Percentiles rank a stretch among this genome's conserved stretches.
These are phyloP conservation scores for Antechinus flavipes DNA, from an alignment of 2,113 vertebrate genomes.

Conservation along the genomic window DNA sequence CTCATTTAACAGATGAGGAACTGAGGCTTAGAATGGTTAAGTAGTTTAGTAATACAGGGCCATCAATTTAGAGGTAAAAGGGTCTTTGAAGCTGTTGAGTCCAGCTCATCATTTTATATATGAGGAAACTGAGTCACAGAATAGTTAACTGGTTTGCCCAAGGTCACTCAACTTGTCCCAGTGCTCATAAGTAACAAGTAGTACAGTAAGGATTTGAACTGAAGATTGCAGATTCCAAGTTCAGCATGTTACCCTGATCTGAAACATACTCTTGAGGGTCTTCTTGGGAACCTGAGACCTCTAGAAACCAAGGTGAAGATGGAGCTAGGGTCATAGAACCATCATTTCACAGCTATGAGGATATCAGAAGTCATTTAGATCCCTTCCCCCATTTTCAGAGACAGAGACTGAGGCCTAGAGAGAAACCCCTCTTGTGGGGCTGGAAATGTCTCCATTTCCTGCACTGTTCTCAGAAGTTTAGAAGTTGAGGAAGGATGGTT, in stretches of 20 bases:
- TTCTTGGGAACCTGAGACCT: neutral
- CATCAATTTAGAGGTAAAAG: neutral
- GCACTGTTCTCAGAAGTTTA: neutral
- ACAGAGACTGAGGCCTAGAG: neutral
- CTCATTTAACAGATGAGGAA: neutral
- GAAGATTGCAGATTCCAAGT: neutral
- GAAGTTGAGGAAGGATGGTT: neutral
- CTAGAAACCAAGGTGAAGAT: neutral
- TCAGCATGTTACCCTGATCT: neutral
- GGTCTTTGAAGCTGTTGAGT: neutral
- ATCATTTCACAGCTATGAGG: neutral
- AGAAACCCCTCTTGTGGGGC: neutral
- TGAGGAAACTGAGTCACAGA: neutral
- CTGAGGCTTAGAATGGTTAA: neutral
- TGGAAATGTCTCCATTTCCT: neutral
- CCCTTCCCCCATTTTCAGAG: neutral
- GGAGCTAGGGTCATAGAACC: neutral
- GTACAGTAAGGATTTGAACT: neutral
- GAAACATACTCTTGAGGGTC: neutral
- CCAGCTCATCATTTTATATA: slow-evolving; percentile 4
- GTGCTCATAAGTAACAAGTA: neutral
- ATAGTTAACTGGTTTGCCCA: neutral
- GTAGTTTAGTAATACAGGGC: neutral
- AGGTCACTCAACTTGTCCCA: neutral
- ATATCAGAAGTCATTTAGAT: neutral